Evolutionary conservation across 2,797 vertebrate species (phyloP).

Genomic region (Pseudocheirus occidentalis): DNA sequence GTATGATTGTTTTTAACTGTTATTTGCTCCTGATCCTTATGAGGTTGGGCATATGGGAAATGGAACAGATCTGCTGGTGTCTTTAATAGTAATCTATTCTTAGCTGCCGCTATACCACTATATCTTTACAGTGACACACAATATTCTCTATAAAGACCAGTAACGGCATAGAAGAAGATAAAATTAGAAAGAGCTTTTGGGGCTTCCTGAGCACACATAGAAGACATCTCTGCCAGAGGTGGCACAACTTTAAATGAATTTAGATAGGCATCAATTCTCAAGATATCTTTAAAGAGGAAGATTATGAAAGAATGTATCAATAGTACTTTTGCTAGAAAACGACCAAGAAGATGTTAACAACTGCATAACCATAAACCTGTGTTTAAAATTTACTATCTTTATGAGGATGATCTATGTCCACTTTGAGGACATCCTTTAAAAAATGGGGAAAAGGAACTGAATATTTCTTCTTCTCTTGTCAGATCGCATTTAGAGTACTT

Average conservation of each 20-base stretch:
- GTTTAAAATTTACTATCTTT: not conserved
- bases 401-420: not conserved
- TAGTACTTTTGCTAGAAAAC: not conserved
- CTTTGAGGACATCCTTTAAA: not conserved
- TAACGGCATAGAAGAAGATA: not conserved
- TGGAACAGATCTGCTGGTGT: not conserved
- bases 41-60: not conserved
- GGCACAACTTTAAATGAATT: not conserved
- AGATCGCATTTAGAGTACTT: not conserved
- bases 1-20: not conserved
- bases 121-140: not conserved
- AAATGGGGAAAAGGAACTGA: not conserved
- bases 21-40: not conserved
- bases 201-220: not conserved
- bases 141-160: not conserved
- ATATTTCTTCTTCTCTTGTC: not conserved
- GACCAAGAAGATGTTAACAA: not conserved
- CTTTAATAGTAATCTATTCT: not conserved
- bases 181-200: not conserved
- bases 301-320: not conserved
- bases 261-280: not conserved
- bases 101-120: not conserved
- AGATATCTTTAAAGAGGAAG: not conserved
- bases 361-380: no score
- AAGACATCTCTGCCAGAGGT: not conserved